Evolutionary conservation across 1,140 invertebrate species (phyloP).

Genomic region (Campoletis sonorensis): DNA sequence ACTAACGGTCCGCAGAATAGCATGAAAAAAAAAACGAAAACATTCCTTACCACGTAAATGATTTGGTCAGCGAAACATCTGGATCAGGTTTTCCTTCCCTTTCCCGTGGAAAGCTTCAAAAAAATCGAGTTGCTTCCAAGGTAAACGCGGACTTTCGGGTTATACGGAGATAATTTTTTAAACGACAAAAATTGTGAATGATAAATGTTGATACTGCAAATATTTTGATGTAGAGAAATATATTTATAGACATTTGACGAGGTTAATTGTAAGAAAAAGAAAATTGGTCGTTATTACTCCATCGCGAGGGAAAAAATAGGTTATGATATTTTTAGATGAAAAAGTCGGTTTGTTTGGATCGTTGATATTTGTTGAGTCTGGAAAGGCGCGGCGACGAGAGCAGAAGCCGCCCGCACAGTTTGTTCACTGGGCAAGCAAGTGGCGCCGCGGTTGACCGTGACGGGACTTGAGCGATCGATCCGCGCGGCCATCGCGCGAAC

Average conservation of each 20-base stretch:
- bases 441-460: not conserved
- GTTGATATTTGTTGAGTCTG: constrained; percentile 41
- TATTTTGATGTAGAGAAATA: no score
- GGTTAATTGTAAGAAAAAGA: not conserved
- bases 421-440: not conserved
- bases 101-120: not conserved
- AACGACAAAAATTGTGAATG: not conserved
- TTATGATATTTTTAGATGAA: constrained; percentile 51
- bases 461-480: not conserved
- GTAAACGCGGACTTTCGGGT: no score
- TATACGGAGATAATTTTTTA: not conserved
- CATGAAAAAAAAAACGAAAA: no score
- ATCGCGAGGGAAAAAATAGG: not conserved
- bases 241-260: not conserved
- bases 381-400: constrained; percentile 4
- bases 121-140: not conserved
- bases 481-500: constrained; percentile 13
- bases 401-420: not conserved
- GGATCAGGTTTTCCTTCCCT: no score
- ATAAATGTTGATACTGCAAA: no score
- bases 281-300: not conserved
- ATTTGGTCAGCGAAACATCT: not conserved
- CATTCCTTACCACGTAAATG: not conserved
- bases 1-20: not conserved
- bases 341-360: constrained; percentile 51